Conservation (phyloP, 2,797 vertebrate species). For the Pseudochaenichthys georgianus region DNA sequence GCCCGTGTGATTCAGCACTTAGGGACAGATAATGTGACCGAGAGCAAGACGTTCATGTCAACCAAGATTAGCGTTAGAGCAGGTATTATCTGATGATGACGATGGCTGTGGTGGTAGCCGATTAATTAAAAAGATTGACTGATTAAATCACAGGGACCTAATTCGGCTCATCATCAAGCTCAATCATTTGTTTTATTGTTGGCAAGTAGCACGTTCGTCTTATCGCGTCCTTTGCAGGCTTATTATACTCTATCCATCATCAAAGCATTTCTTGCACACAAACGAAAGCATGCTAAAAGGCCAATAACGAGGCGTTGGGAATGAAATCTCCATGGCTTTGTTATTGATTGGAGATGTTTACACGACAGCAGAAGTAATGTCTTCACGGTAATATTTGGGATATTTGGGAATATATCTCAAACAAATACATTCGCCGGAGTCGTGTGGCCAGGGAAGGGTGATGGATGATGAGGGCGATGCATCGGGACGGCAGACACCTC, state of each 20-base stretch:
- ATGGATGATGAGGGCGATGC: conserved; percentile 74
- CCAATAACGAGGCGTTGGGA: conserved; percentile 48
- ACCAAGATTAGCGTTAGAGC: conserved; percentile 49
- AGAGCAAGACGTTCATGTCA: conserved; percentile 41
- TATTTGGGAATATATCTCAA: conserved; percentile 53
- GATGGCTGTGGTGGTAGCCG: conserved; percentile 41
- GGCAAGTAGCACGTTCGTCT: conserved; percentile 39
- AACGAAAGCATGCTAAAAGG: conserved; percentile 47
- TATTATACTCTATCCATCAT: conserved; percentile 60
- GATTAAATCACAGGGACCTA: conserved; percentile 56
- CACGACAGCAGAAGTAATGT: conserved; percentile 49
- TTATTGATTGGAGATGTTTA: conserved; percentile 68
- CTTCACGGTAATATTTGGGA: conserved; percentile 61
- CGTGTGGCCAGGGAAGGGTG: conserved; percentile 57
- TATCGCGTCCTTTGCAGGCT: conserved; percentile 48
- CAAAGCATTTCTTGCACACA: conserved; percentile 41
- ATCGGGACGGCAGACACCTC: conserved; percentile 70
- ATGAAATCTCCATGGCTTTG: conserved; percentile 41
- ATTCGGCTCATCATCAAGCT: conserved; percentile 46
- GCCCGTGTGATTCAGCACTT: conserved; percentile 31
- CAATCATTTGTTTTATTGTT: conserved; percentile 47
- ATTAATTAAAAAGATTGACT: conserved; percentile 69
- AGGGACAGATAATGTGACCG: conserved; percentile 43
- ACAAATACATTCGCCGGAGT: conserved; percentile 61
- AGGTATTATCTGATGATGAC: conserved; percentile 51